Percentiles rank a stretch among this genome's conserved stretches.
These are phyloP conservation scores for Desmodus rotundus DNA, from an alignment of 2,113 vertebrate genomes.

Conservation along the genomic window DNA sequence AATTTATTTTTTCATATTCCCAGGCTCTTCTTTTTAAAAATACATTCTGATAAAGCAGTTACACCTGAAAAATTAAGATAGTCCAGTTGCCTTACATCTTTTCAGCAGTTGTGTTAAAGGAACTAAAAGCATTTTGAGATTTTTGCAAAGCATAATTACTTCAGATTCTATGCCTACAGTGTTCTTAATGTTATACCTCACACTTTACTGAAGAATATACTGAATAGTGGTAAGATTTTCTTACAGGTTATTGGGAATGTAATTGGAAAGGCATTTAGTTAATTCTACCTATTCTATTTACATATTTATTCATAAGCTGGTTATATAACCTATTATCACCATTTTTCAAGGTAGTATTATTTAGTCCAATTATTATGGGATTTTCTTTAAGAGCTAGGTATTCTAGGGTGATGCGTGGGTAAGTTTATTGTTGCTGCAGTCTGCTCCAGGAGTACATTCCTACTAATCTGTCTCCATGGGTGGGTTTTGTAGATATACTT, in stretches of 20 bases:
- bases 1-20: neutral
- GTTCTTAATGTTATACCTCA: neutral
- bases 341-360: slow-evolving; percentile 58
- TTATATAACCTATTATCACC: neutral
- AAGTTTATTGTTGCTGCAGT: neutral
- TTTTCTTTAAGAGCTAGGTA: slow-evolving; percentile 40
- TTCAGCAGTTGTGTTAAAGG: neutral
- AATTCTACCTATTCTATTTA: slow-evolving; percentile 16
- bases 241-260: neutral
- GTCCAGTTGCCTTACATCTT: neutral
- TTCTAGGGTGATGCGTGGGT: neutral
- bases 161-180: neutral
- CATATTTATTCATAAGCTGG: neutral
- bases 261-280: neutral
- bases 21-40: slow-evolving; percentile 35
- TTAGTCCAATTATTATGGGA: neutral
- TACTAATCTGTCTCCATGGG: slow-evolving; percentile 49
- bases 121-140: neutral
- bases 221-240: neutral
- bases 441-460: neutral
- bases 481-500: slow-evolving; percentile 53
- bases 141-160: neutral
- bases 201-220: slow-evolving; percentile 6
- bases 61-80: neutral
- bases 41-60: neutral